A percentile compares a stretch with the other conserved stretches of the same genome.
Conservation (phyloP, 1,140 invertebrate species). For the Ridgeia piscesae region DNA sequence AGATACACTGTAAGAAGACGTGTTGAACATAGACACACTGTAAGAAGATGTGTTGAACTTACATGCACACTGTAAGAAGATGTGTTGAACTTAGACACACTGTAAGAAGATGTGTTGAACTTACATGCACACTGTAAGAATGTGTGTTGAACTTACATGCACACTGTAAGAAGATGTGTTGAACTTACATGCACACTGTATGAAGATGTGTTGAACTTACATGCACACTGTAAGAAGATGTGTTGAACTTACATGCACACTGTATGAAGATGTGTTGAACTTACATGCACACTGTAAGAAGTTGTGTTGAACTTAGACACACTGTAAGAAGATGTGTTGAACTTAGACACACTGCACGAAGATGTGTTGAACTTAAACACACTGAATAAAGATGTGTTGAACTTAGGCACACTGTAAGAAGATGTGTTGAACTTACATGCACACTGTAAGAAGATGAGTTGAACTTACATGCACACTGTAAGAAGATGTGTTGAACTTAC, state of each 20-base stretch:
- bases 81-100: too few relatives aligned
- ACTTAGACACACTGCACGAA: not conserved
- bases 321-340: too few relatives aligned
- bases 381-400: too few relatives aligned
- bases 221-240: not conserved
- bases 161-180: not conserved
- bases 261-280: not conserved
- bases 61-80: not conserved
- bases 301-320: not conserved
- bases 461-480: not conserved
- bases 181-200: not conserved
- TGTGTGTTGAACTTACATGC: not conserved
- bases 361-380: not conserved
- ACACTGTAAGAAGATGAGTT: not conserved
- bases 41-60: not conserved
- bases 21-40: not conserved
- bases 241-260: not conserved
- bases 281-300: not conserved
- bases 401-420: not conserved
- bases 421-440: not conserved
- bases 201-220: not conserved
- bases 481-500: not conserved
- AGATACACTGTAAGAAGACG: not conserved
- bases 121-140: not conserved
- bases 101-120: not conserved